Evolutionary conservation across 2,797 vertebrate species (phyloP).

Genomic region (Hylomyscus alleni): DNA sequence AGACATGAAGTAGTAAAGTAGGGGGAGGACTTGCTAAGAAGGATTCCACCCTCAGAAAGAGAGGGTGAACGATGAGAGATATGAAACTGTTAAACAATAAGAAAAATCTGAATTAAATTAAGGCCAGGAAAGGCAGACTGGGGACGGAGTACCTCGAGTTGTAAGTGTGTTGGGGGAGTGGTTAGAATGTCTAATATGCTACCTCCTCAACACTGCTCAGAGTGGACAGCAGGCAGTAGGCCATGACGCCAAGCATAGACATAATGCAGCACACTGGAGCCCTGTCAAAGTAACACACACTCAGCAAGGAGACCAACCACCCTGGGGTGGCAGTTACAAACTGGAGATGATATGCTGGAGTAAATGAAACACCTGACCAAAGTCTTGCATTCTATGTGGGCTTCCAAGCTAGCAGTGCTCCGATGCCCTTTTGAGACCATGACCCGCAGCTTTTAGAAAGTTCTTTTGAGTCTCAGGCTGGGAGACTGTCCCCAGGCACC

Average conservation of each 20-base stretch:
- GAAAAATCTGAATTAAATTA: neutral
- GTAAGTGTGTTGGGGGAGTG: neutral
- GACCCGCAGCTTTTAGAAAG: neutral
- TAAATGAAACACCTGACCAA: neutral
- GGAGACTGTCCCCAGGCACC: neutral
- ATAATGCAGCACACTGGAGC: neutral
- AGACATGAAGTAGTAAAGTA: neutral
- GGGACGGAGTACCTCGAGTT: neutral
- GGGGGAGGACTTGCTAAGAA: neutral
- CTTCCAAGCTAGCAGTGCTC: neutral
- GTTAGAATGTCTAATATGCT: neutral
- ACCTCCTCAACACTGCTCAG: neutral
- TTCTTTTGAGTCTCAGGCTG: neutral
- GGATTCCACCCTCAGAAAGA: neutral
- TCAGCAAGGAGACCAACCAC: neutral
- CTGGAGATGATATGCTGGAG: neutral
- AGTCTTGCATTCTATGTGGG: neutral
- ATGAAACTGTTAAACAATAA: neutral
- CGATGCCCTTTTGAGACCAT: neutral
- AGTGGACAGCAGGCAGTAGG: neutral
- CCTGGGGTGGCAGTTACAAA: neutral
- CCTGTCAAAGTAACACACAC: neutral
- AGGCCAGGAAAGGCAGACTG: conserved; percentile 8
- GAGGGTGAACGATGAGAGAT: neutral
- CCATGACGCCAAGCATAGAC: neutral